Conservation (phyloP, 2,888 invertebrate genomes). For the Cataglyphis rosenhaueri region DNA sequence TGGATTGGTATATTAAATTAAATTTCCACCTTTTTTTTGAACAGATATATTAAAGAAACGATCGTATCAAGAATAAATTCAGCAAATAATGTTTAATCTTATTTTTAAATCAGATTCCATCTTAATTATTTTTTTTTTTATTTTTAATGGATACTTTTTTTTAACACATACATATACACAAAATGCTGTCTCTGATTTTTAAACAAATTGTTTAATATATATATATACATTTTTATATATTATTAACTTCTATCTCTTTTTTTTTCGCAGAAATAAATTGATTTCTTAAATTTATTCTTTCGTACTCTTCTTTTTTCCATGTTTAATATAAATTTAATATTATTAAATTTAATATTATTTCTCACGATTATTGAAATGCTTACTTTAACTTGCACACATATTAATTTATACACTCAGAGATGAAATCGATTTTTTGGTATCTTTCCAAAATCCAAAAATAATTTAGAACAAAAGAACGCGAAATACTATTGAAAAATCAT, state of each 20-base stretch:
- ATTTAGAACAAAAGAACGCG: not conserved
- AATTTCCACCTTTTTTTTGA: not conserved
- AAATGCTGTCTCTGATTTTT: not conserved
- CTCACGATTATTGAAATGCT: not conserved
- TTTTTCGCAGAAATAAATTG: not conserved
- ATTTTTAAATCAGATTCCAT: not conserved
- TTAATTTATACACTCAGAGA: not conserved
- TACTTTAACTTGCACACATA: not conserved
- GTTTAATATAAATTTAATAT: constrained; percentile 2
- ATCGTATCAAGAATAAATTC: not conserved
- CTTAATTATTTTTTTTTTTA: not conserved
- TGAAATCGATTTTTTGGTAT: not conserved
- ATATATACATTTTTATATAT: not conserved
- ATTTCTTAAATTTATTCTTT: not conserved
- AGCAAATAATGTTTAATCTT: not conserved
- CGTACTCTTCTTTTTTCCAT: not conserved
- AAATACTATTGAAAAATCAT: not conserved
- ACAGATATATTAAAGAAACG: not conserved
- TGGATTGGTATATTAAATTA: not conserved
- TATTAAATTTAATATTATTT: not conserved
- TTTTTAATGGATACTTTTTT: not conserved
- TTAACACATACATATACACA: not conserved
- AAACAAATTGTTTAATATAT: not conserved
- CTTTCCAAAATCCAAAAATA: not conserved
- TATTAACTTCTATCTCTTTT: not conserved